Evolutionary conservation across 2,888 invertebrate genomes (phyloP), one percentile per base, ranked within the genome.

Genomic region (Melipona bicolor): DNA sequence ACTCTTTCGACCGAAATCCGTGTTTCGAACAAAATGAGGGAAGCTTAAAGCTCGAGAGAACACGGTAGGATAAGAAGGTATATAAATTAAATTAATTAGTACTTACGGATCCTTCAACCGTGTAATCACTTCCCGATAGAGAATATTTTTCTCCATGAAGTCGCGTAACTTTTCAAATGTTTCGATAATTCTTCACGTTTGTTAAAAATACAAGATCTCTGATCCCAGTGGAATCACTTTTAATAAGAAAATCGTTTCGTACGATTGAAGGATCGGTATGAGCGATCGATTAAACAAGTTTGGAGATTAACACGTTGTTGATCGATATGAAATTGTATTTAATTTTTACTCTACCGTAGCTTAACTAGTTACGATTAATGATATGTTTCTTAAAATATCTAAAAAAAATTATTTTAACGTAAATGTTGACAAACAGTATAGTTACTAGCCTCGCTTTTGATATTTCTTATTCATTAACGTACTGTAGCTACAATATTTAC

Each of bases 341-440:
- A 61, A n/a, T 75, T 19, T 56, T 65, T n/a, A 32, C 36, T 43
- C 27, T 2, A n/a, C n/a, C 0, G 4, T 27, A 11, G 9, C 3
- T 49, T 36, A 79, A 54, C 24, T 73, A 76, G 62, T 54, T 76
- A 69, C 64, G 69, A 70, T 56, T 56, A 76, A 70, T n/a, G 77
- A 77, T 77, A 67, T 77, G 77, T 77, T 50, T 21, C 24, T 21
- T 21, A 43, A 77, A 77, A 52, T 62, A 27, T 56, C 15, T 52
- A 24, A 54, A 74, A 24, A 65, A 52, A 65, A 52, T 36, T 50
- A 61, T 21, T 32, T n/a, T n/a, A 52, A 64, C 19, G 36, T 4
- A 50, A 19, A 43, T 50, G 24, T 9, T 27, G 11, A 43, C 19
- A 19, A 68, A 24, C n/a, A n/a, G n/a, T 4, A 36, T 11, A 64